phyloP scores from a whole-genome alignment of 2,888 invertebrate species.

The Drosophila subsilvestris region DNA sequence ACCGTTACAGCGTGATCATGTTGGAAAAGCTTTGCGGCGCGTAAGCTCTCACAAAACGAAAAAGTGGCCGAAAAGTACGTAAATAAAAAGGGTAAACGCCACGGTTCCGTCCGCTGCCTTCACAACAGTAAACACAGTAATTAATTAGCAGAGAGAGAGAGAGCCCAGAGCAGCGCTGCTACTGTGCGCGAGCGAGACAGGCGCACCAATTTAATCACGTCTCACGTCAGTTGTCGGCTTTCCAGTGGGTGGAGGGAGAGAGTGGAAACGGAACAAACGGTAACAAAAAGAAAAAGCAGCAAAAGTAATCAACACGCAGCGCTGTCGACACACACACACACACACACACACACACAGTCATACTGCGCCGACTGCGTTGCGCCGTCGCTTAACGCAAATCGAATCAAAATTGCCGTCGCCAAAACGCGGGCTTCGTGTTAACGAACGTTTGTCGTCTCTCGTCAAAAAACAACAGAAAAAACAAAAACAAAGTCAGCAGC shows the following conservation, averaged over 20 bases:
- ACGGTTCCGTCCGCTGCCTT: constrained; percentile 30
- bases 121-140: constrained; percentile 51
- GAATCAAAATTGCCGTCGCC: constrained; percentile 80
- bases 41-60: constrained; percentile 45
- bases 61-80: constrained; percentile 28
- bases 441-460: constrained; percentile 51
- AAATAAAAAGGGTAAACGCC: constrained; percentile 39
- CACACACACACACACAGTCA: constrained; percentile 25
- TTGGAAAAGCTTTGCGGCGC: constrained; percentile 70
- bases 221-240: constrained; percentile 1
- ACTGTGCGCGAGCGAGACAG: constrained; percentile 59
- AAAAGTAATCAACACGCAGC: constrained; percentile 70
- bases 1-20: constrained; percentile 82
- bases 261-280: constrained; percentile 25
- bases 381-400: constrained; percentile 77
- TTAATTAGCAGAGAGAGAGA: constrained; percentile 65
- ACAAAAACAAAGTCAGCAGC: background rate
- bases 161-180: constrained; percentile 52
- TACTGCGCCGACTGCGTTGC: constrained; percentile 67
- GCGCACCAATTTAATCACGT: constrained; percentile 58
- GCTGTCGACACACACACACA: constrained; percentile 45
- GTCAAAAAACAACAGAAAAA: constrained; percentile 29
- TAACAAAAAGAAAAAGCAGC: constrained; percentile 29
- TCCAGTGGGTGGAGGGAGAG: constrained; percentile 23
- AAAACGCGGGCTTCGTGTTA: constrained; percentile 73